Evolutionary conservation across 1,140 invertebrate species (phyloP).

Genomic region (Bombus polaris): DNA sequence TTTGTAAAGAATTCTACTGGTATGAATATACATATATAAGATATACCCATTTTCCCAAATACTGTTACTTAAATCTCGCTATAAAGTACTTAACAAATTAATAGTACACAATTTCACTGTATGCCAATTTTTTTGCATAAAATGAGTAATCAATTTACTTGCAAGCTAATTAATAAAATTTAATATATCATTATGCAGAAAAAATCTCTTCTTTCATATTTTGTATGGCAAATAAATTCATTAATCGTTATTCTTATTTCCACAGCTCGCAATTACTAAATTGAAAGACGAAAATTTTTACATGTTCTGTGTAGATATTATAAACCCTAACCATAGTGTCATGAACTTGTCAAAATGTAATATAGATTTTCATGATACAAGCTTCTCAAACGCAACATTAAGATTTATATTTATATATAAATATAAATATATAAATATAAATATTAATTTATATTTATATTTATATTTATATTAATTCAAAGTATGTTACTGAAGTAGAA

Average conservation of each 20-base stretch:
- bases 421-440: conserved; percentile 1
- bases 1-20: conserved; percentile 22
- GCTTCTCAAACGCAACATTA: conserved; percentile 72
- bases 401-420: conserved; percentile 48
- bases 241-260: conserved; percentile 29
- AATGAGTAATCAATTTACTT: conserved; percentile 3
- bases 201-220: conserved; percentile 11
- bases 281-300: conserved; percentile 72
- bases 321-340: conserved; percentile 56
- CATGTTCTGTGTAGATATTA: conserved; percentile 66
- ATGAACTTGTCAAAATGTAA: conserved; percentile 38
- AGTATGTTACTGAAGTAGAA: conserved; percentile 40
- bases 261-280: conserved; percentile 65
- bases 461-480: conserved; percentile 17
- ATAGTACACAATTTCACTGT: not conserved
- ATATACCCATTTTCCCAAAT: not conserved
- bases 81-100: conserved; percentile 6
- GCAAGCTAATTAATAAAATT: conserved; percentile 9
- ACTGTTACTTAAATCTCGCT: not conserved
- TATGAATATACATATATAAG: conserved; percentile 5
- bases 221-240: conserved; percentile 45
- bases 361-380: conserved; percentile 51
- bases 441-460: not conserved
- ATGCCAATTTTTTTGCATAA: not conserved
- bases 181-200: not conserved